Evolutionary conservation across 2,797 vertebrate genomes (phyloP), one percentile per base, ranked within the genome.

Genomic region (Pangasius macronema): DNA sequence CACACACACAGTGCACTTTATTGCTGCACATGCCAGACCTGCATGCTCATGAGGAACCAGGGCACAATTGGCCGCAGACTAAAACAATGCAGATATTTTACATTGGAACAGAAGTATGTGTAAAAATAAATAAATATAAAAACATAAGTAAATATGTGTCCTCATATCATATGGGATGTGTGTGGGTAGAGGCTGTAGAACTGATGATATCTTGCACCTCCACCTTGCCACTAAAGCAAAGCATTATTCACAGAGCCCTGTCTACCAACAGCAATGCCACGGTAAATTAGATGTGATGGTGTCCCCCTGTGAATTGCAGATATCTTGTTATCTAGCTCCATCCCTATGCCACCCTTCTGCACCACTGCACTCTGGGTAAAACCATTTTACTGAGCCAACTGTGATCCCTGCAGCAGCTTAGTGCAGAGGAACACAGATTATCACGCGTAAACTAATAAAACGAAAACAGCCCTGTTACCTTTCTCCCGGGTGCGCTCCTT

Each of bases 251-350:
- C 55, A 20, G 79, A 16, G 59, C 27, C 70, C 42, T 57, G 13
- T 82, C 42, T 77, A 68, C 72, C 88, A 72, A 70, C 72, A 82
- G 63, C 75, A 82, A 65, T 83, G 49, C 80, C 7, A 30, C 16
- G 82, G 84, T 86, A 83, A 90, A 89, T 90, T 88, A 89, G 82
- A 77, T 57, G 82, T 76, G 88, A 88, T 87, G 67, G 68, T 51
- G 67, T 85, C 82, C 88, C 82, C 83, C 85, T 89, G 87, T 83
- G 88, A 86, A 76, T 85, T 81, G 83, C 87, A 83, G 89, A 91
- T 89, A 91, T 88, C 87, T 87, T 85, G 86, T 90, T 89, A 88
- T 87, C 86, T 85, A 80, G 30, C 53, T 30, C 73, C 33, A 67
- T 85, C 83, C 82, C 73, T 79, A 51, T 65, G 76, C 77, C 73